Evolutionary conservation across 2,888 invertebrate genomes (phyloP).

Genomic region (Rhopalosiphum nymphaeae): DNA sequence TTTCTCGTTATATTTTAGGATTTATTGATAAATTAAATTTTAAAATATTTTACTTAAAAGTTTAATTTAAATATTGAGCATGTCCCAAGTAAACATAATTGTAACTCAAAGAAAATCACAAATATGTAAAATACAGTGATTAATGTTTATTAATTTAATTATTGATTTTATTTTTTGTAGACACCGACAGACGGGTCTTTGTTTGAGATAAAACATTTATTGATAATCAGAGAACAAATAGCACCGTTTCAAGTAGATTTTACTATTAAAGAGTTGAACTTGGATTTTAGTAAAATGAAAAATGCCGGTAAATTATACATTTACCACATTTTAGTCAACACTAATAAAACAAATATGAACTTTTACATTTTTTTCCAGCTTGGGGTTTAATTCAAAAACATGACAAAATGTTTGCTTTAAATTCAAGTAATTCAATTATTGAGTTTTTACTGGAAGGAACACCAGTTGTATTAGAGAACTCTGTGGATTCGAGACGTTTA

Average conservation of each 20-base stretch:
- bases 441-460: conserved; percentile 94
- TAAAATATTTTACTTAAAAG: not conserved
- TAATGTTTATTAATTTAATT: not conserved
- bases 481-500: conserved; percentile 94
- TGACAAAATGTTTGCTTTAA: conserved; percentile 87
- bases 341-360: not conserved
- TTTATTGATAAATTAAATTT: not conserved
- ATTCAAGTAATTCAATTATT: conserved; percentile 89
- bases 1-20: not conserved
- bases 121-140: not conserved
- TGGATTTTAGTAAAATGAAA: conserved; percentile 94
- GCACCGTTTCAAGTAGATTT: conserved; percentile 98
- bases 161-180: conserved; percentile 69
- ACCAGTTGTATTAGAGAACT: conserved; percentile 91
- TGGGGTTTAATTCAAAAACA: conserved; percentile 76
- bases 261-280: conserved; percentile 89
- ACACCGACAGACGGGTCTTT: conserved; percentile 91
- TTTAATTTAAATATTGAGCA: not conserved
- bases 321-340: not conserved
- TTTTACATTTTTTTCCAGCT: conserved; percentile 69
- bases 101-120: not conserved
- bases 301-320: conserved; percentile 76
- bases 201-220: conserved; percentile 97
- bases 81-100: not conserved
- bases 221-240: conserved; percentile 97